Evolutionary conservation across 2,888 invertebrate species (phyloP), one percentile per base, ranked within the genome.

Genomic region (Melanostoma mellinum): DNA sequence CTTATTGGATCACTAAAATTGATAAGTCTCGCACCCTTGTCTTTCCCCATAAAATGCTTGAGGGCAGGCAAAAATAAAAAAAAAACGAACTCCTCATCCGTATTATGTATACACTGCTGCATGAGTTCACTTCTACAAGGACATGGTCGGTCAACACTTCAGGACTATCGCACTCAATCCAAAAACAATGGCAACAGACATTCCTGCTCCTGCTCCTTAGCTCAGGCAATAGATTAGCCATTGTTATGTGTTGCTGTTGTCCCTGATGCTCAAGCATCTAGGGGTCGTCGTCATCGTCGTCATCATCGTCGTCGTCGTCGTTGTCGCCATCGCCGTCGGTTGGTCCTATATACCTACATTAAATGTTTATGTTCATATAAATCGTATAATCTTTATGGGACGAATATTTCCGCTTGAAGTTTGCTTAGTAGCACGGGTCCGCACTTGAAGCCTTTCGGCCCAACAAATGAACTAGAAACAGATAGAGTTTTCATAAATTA

Each of bases 1-100:
- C 74, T 73, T 74, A 84, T 84, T 84, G 82, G 82, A 84, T 84
- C 78, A 84, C 69, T 78, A 84, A 78, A 82, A 84, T 78, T 78
- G 82, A 82, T 82, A 82, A 82, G 73, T 74, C 61, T 38, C 53
- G 53, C 56, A 38, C n/a, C n/a, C 36, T 20, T 20, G 20, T 20
- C 20, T 48, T 3, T 32, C 4, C 30, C 53, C 4, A 8, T 46
- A 61, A 52, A 20, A 56, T 20, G 20, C 20, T 20, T 20, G 20
- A 20, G 20, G 20, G 20, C 20, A 20, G 20, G 20, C 50, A 38
- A 65, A 38, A 36, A 38, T 20, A 36, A 50, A 48, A 20, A 4
- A 50, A 73, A 79, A 46, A 61, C 67, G 61, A 53, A 40, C 30
- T 67, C 48, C 42, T 48, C 69, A 63, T 60, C 55, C 30, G 6